These are phyloP conservation scores for Sericinus montela DNA, from an alignment of 2,888 invertebrate species.

Conservation along the genomic window DNA sequence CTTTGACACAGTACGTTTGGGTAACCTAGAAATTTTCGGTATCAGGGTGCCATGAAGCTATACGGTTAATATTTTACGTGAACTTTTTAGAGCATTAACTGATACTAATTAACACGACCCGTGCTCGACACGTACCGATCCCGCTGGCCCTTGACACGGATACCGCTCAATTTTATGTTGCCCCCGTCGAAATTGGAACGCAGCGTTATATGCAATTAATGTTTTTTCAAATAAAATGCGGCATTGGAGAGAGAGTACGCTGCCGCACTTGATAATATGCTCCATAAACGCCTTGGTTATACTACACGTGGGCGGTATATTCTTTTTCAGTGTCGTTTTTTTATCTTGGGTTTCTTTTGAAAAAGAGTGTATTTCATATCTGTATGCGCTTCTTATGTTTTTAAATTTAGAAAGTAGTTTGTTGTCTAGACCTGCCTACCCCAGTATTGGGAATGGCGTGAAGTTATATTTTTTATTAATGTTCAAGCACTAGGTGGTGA, in stretches of 20 bases:
- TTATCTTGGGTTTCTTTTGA: not conserved
- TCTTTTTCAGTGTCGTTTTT: not conserved
- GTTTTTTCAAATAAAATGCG: slow-evolving; percentile 1
- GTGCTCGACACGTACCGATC: slow-evolving; percentile 10
- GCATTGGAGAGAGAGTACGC: not conserved
- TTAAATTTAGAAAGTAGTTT: no score
- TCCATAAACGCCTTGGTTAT: not conserved
- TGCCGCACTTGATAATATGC: not conserved
- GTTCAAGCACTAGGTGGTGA: no score
- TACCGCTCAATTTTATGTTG: slow-evolving; percentile 4
- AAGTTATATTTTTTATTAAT: no score
- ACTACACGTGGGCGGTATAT: not conserved
- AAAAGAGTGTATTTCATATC: no score
- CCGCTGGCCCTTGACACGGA: slow-evolving; percentile 14
- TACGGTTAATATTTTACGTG: slow-evolving; percentile 12
- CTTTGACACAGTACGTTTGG: no score
- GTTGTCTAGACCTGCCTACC: no score
- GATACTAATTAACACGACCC: slow-evolving; percentile 14
- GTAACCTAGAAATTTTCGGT: not conserved
- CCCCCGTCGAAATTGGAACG: not conserved
- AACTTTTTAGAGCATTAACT: slow-evolving; percentile 17
- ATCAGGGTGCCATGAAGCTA: not conserved
- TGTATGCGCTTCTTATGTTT: no score
- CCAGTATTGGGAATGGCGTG: no score
- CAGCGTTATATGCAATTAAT: slow-evolving; percentile 6